These are phyloP conservation scores for Monopis laevigella DNA, from an alignment of 2,888 invertebrate species.

Conservation along the genomic window DNA sequence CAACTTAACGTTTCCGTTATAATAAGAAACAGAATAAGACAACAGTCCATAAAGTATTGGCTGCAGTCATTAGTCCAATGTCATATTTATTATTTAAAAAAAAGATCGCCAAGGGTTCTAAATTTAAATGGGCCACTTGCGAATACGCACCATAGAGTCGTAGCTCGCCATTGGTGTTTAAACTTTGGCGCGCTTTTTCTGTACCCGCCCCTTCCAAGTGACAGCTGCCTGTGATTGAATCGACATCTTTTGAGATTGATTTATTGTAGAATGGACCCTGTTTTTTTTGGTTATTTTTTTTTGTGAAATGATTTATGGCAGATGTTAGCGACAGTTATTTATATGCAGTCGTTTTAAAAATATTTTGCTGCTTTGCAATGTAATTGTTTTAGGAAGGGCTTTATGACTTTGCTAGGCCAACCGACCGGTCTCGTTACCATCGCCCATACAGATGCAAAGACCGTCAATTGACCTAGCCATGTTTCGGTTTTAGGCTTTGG, in stretches of 20 bases:
- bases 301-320: slow-evolving; percentile 42
- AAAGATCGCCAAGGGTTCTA: slow-evolving; percentile 48
- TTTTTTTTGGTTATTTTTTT: slow-evolving; percentile 34
- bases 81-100: slow-evolving; percentile 23
- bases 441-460: too few relatives aligned
- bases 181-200: slow-evolving; percentile 59
- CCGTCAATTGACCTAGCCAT: too few relatives aligned
- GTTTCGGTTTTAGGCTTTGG: too few relatives aligned
- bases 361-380: too few relatives aligned
- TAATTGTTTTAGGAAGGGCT: too few relatives aligned
- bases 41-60: too few relatives aligned
- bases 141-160: slow-evolving; percentile 29
- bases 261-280: slow-evolving; percentile 41
- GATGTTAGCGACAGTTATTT: slow-evolving; percentile 21
- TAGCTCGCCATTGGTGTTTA: slow-evolving; percentile 50
- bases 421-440: too few relatives aligned
- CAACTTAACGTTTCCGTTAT: too few relatives aligned
- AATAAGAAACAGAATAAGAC: too few relatives aligned
- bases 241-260: slow-evolving; percentile 48
- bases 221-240: slow-evolving; percentile 64
- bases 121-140: slow-evolving; percentile 54
- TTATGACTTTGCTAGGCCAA: too few relatives aligned
- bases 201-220: slow-evolving; percentile 35
- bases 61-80: not conserved
- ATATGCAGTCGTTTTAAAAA: too few relatives aligned